Percentiles rank a stretch among this genome's conserved stretches.
Conservation (phyloP, 2,797 vertebrate genomes). For the Pantherophis alleghaniensis region DNA sequence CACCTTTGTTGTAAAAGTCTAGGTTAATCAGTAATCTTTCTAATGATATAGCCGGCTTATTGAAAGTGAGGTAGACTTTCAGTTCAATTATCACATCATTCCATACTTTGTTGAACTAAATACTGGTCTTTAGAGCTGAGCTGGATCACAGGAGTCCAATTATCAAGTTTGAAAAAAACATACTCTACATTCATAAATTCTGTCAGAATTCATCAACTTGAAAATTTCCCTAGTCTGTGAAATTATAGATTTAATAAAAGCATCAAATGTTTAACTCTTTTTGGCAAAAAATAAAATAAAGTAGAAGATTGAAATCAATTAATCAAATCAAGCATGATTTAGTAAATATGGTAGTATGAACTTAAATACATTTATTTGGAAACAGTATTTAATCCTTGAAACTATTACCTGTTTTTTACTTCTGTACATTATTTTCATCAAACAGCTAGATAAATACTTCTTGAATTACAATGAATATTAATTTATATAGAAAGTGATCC, state of each 20-base stretch:
- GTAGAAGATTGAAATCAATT: background rate
- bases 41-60: conserved; percentile 38
- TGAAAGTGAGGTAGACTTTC: conserved; percentile 48
- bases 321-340: background rate
- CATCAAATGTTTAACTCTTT: background rate
- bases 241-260: conserved; percentile 47
- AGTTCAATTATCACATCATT: conserved; percentile 48
- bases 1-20: conserved; percentile 37
- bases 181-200: conserved; percentile 4
- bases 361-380: background rate
- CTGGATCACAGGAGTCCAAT: conserved; percentile 22
- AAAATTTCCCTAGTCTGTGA: background rate
- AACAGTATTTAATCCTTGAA: background rate
- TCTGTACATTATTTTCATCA: background rate
- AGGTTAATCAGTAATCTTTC: conserved; percentile 51
- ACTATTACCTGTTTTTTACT: background rate
- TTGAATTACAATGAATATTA: background rate
- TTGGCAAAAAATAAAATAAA: background rate
- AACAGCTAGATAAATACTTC: background rate
- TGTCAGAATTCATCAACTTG: background rate
- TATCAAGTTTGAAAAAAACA: conserved; percentile 15
- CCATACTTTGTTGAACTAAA: conserved; percentile 30
- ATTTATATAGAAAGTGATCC: background rate
- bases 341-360: background rate
- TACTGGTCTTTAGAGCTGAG: conserved; percentile 16